Evolutionary conservation across 2,113 vertebrate species (phyloP).

Genomic region (Periophthalmodon schlosseri): DNA sequence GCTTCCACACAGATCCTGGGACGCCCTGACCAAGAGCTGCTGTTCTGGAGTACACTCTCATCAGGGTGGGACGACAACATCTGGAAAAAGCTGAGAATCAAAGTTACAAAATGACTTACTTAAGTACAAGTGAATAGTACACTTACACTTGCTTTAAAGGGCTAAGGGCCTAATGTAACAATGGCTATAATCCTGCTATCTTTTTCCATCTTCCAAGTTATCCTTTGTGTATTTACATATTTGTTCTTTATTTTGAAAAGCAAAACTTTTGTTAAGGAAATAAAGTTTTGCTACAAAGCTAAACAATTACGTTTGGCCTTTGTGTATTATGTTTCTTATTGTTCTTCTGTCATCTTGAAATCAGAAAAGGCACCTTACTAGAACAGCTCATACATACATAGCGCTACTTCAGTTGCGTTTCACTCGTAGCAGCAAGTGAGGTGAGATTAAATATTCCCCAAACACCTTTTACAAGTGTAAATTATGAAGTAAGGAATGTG

Average conservation of each 20-base stretch:
- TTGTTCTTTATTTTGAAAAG: neutral
- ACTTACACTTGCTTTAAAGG: neutral
- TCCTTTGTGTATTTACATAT: neutral
- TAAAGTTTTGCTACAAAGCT: neutral
- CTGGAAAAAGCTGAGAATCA: conserved; percentile 75
- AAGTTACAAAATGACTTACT: conserved; percentile 3
- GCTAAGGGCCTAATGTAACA: neutral
- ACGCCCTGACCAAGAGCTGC: conserved; percentile 50
- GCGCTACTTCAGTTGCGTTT: neutral
- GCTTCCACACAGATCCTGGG: conserved; percentile 81
- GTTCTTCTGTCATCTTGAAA: neutral
- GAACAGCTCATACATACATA: neutral
- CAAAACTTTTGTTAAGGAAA: neutral
- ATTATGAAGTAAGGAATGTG: neutral
- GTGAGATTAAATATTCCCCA: neutral
- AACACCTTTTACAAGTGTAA: neutral
- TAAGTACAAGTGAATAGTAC: neutral
- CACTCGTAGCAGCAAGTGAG: neutral
- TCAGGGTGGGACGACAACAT: conserved; percentile 42
- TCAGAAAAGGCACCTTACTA: neutral
- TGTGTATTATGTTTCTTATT: neutral
- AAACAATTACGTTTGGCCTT: neutral
- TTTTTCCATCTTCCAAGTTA: too few species aligned
- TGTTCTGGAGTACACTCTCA: conserved; percentile 55
- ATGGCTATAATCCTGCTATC: too few species aligned